Evolutionary conservation across 2,113 vertebrate genomes (phyloP).

Genomic region (Leptocoma aspasia): DNA sequence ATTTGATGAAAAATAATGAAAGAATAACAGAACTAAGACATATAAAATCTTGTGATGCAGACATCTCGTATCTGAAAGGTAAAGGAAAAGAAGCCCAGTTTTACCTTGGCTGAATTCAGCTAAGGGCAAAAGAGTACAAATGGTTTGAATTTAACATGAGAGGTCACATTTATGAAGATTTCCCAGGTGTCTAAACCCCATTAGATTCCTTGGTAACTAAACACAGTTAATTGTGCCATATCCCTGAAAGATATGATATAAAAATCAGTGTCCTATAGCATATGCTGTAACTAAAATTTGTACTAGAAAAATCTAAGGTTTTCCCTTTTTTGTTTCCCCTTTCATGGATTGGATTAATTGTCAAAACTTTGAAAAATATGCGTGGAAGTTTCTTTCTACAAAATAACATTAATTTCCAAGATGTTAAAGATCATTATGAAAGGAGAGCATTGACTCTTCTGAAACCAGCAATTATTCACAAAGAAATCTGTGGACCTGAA

Average conservation of each 20-base stretch:
- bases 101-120: not conserved
- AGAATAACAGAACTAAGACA: not conserved
- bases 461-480: constrained; percentile 23
- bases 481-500: not conserved
- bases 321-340: not conserved
- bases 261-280: not conserved
- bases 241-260: not conserved
- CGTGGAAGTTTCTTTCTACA: not conserved
- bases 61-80: not conserved
- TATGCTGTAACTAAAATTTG: not conserved
- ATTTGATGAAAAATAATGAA: not conserved
- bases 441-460: not conserved
- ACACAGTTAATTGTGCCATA: not conserved
- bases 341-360: not conserved
- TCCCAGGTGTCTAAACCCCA: not conserved
- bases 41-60: not conserved
- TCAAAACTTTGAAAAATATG: not conserved
- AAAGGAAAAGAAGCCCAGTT: not conserved
- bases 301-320: not conserved
- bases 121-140: not conserved
- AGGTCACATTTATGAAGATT: not conserved
- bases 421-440: constrained; percentile 8
- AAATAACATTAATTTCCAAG: not conserved
- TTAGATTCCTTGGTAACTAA: not conserved
- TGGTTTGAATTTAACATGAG: not conserved